Percentiles rank a stretch among this genome's conserved stretches.
phyloP scores from a whole-genome alignment of 1,140 invertebrate genomes.

The Drosophila ambigua region DNA sequence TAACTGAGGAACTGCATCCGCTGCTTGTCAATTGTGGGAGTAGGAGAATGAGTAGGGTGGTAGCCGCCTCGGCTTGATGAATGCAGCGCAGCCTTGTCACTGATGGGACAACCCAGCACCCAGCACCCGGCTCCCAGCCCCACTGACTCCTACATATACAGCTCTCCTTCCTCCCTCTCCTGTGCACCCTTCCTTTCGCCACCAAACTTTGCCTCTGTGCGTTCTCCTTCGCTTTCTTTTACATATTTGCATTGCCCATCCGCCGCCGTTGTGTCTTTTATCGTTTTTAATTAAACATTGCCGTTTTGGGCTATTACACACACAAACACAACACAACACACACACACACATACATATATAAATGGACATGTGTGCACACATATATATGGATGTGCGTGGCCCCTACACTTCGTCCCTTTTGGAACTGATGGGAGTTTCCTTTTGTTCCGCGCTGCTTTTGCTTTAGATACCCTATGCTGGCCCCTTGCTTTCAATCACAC shows the following conservation, averaged over 20 bases:
- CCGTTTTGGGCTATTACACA: conserved; percentile 65
- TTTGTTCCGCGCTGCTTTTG: no score
- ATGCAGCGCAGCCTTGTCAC: conserved; percentile 15
- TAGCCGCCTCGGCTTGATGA: conserved; percentile 21
- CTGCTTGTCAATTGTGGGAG: conserved; percentile 35
- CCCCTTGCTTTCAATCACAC: no score
- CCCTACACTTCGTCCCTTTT: background rate
- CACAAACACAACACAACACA: conserved; percentile 1
- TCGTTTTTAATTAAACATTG: conserved; percentile 79
- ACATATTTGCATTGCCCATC: conserved; percentile 50
- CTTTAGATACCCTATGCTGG: no score
- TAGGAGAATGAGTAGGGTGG: no score
- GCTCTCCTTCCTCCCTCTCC: background rate
- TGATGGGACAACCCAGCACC: background rate
- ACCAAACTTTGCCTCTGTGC: no score
- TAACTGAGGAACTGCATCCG: conserved; percentile 48
- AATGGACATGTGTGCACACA: conserved; percentile 1
- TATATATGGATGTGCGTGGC: conserved; percentile 2
- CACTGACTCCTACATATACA: no score
- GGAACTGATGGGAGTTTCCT: no score
- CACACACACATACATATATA: conserved; percentile 6
- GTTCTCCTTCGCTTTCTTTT: conserved; percentile 20
- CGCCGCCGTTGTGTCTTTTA: conserved; percentile 58
- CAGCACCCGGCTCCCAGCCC: no score
- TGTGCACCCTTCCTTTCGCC: background rate